These are phyloP conservation scores for Chionis minor DNA, from an alignment of 2,113 vertebrate species.

Conservation along the genomic window DNA sequence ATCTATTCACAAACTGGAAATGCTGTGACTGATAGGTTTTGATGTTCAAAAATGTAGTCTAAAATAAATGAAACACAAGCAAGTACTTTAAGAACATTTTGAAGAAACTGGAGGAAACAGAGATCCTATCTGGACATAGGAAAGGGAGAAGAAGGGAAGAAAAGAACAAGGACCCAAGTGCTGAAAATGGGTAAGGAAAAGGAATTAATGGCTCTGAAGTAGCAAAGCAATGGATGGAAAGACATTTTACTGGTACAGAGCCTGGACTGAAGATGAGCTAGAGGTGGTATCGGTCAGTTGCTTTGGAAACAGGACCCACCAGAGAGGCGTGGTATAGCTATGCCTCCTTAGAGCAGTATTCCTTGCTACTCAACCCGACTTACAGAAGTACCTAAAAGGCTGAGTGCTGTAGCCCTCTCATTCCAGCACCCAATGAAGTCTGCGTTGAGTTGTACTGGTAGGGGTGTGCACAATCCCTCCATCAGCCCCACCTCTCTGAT, in stretches of 20 bases:
- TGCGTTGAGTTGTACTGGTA: not conserved
- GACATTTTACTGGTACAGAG: not conserved
- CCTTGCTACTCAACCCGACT: not conserved
- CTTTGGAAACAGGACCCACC: not conserved
- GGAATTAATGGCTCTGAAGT: not conserved
- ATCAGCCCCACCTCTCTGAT: not conserved
- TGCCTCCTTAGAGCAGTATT: not conserved
- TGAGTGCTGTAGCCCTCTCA: not conserved
- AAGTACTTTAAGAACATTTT: too few relatives aligned
- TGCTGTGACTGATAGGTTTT: too few relatives aligned
- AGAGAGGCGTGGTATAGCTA: not conserved
- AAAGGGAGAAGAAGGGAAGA: not conserved
- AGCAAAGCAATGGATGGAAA: not conserved
- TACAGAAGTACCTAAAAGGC: not conserved
- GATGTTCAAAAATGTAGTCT: too few relatives aligned
- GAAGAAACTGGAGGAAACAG: too few relatives aligned
- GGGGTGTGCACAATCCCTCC: not conserved
- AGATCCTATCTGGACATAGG: not conserved
- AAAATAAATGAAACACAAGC: too few relatives aligned
- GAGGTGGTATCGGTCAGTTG: not conserved
- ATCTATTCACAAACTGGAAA: too few relatives aligned
- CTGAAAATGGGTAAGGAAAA: not conserved
- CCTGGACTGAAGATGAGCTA: not conserved
- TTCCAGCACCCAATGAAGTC: not conserved
- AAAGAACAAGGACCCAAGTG: not conserved